Percentiles rank a stretch among this genome's conserved stretches.
Evolutionary conservation across 1,140 invertebrate genomes (phyloP).

Genomic region (Dermatophagoides farinae): DNA sequence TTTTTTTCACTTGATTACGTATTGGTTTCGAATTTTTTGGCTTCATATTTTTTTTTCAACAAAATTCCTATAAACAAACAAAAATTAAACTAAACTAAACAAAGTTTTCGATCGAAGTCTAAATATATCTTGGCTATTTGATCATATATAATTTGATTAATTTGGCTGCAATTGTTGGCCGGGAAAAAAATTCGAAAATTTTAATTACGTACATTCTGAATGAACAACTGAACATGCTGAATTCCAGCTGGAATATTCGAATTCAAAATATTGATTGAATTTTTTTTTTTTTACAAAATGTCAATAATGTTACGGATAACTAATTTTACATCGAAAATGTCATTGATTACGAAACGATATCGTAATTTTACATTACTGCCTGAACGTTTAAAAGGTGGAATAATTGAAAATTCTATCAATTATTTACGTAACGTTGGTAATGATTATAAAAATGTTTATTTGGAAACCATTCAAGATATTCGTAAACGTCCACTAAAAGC

Average conservation of each 20-base stretch:
- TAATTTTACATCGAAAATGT: neutral
- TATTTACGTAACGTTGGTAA: neutral
- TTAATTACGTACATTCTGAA: too few species aligned
- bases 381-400: neutral
- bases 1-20: neutral
- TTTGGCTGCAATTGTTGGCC: too few species aligned
- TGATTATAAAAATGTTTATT: constrained; percentile 1
- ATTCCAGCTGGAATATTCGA: too few species aligned
- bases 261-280: too few species aligned
- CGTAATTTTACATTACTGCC: neutral
- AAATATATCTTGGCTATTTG: too few species aligned
- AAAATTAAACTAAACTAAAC: too few species aligned
- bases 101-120: too few species aligned
- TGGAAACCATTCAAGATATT: constrained; percentile 5
- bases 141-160: too few species aligned
- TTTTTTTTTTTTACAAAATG: too few species aligned
- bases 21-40: neutral
- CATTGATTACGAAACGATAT: neutral
- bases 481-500: constrained; percentile 7
- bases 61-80: neutral
- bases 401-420: neutral
- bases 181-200: too few species aligned
- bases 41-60: neutral
- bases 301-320: neutral
- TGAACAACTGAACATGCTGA: too few species aligned